Percentiles rank a stretch among this genome's conserved stretches.
Evolutionary conservation across 2,888 invertebrate species (phyloP).

Genomic region (Callyntrura sp.): DNA sequence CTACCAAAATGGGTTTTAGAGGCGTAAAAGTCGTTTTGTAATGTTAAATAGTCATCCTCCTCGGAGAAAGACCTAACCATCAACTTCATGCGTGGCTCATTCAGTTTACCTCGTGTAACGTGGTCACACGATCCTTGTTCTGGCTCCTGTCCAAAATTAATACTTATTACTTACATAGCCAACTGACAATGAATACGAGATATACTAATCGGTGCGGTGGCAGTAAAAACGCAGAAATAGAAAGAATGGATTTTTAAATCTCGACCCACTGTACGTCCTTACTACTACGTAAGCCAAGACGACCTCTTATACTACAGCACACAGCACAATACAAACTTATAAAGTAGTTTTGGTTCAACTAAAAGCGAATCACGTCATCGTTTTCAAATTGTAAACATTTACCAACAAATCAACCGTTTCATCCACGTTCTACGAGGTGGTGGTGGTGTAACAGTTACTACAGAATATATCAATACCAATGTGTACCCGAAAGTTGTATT

Average conservation of each 20-base stretch:
- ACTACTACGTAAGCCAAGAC: background rate
- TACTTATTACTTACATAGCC: background rate
- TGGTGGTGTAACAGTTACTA: conserved; percentile 15
- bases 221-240: background rate
- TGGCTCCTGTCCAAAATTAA: conserved; percentile 70
- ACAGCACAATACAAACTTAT: background rate
- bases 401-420: conserved; percentile 22
- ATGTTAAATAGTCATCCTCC: conserved; percentile 18
- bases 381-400: conserved; percentile 1
- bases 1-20: conserved; percentile 6
- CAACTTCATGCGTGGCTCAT: conserved; percentile 19
- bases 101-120: conserved; percentile 38
- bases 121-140: conserved; percentile 67
- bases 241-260: background rate
- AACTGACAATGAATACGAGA: background rate
- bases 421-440: background rate
- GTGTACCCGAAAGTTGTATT: background rate
- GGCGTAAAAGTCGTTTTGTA: conserved; percentile 27
- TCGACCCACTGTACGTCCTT: background rate
- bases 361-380: background rate
- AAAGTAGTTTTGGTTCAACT: background rate
- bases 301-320: too few relatives aligned
- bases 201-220: background rate
- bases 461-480: background rate
- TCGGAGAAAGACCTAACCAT: conserved; percentile 6